phyloP scores from a whole-genome alignment of 2,888 invertebrate genomes.

The Ditula angustiorana region DNA sequence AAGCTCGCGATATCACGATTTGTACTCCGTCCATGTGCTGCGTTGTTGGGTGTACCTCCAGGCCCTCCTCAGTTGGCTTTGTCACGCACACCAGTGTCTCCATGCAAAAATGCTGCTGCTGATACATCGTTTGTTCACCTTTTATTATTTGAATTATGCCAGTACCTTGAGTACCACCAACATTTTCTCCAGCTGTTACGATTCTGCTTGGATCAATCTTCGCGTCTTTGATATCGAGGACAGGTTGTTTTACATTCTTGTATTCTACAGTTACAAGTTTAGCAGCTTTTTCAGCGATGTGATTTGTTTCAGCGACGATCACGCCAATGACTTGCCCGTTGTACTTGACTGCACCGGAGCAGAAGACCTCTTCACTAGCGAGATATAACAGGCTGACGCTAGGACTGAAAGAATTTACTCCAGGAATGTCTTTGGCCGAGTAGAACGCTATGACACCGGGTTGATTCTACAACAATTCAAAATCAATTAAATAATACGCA shows the following conservation, averaged over 20 bases:
- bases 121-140: constrained; percentile 81
- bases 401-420: constrained; percentile 85
- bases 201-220: constrained; percentile 49
- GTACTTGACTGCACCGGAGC: constrained; percentile 52
- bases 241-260: constrained; percentile 62
- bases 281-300: constrained; percentile 83
- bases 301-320: constrained; percentile 84
- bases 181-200: constrained; percentile 42
- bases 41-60: constrained; percentile 86
- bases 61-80: constrained; percentile 88
- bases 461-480: constrained; percentile 73
- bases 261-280: constrained; percentile 84
- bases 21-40: constrained; percentile 87
- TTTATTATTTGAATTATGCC: constrained; percentile 69
- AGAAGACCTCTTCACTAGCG: constrained; percentile 71
- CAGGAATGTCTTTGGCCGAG: constrained; percentile 88
- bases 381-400: constrained; percentile 45
- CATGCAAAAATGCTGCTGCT: constrained; percentile 91
- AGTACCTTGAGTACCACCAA: constrained; percentile 59
- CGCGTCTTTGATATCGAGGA: constrained; percentile 57
- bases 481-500: neutral
- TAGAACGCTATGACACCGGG: constrained; percentile 87
- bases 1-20: constrained; percentile 52
- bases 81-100: constrained; percentile 88
- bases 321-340: constrained; percentile 40